phyloP scores from a whole-genome alignment of 2,888 invertebrate species.

The Heliconius aoede region DNA sequence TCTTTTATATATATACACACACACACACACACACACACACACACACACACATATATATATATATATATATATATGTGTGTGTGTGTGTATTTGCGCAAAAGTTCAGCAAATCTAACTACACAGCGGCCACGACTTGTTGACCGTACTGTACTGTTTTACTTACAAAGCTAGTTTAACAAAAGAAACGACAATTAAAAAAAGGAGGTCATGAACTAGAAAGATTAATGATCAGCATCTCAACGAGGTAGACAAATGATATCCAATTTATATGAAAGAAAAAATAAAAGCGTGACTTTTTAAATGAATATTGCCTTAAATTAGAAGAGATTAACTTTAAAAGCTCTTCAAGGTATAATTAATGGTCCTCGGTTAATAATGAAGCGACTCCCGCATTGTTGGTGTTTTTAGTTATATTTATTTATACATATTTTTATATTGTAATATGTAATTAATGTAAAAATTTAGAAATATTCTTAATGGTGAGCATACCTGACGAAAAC shows the following conservation, averaged over 20 bases:
- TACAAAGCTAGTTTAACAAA: slow-evolving; percentile 26
- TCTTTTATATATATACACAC: no score
- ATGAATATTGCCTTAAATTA: slow-evolving; percentile 60
- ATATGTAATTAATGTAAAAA: neutral
- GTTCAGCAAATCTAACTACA: no score
- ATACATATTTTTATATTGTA: neutral
- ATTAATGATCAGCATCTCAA: slow-evolving; percentile 49
- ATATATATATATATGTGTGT: no score
- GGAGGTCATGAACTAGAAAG: slow-evolving; percentile 42
- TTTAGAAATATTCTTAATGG: neutral
- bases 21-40: no score
- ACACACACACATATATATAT: no score
- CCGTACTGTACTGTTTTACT: slow-evolving; percentile 1
- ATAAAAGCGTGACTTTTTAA: slow-evolving; percentile 54
- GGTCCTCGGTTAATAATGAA: slow-evolving; percentile 38
- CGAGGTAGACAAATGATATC: slow-evolving; percentile 58
- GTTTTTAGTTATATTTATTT: neutral
- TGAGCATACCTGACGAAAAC: neutral
- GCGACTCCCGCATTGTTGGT: neutral
- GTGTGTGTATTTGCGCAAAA: no score
- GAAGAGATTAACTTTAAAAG: slow-evolving; percentile 60
- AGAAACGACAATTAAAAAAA: slow-evolving; percentile 33
- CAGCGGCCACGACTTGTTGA: no score
- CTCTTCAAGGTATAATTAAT: slow-evolving; percentile 49
- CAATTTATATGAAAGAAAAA: slow-evolving; percentile 55